Evolutionary conservation across 2,113 vertebrate species (phyloP).

Genomic region (Petaurus breviceps): DNA sequence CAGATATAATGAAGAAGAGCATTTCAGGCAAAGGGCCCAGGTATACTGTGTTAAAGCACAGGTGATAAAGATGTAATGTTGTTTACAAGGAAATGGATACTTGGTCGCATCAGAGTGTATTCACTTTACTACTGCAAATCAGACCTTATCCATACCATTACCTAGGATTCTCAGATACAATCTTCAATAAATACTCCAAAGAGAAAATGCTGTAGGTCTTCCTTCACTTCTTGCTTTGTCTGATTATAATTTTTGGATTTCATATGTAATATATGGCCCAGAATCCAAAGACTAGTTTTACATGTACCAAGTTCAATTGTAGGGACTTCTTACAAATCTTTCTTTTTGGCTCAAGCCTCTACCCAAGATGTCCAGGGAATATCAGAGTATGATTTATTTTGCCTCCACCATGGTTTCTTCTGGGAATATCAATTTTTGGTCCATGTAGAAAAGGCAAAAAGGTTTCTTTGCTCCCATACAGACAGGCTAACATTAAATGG

Average conservation of each 20-base stretch:
- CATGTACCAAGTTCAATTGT: background rate
- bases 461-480: background rate
- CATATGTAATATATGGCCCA: background rate
- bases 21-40: background rate
- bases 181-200: background rate
- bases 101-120: background rate
- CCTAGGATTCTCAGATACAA: background rate
- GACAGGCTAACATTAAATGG: background rate
- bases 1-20: background rate
- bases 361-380: background rate
- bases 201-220: background rate
- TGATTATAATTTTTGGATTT: background rate
- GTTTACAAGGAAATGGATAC: background rate
- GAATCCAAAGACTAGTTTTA: background rate
- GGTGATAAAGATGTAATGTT: background rate
- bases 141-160: background rate
- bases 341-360: background rate
- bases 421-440: background rate
- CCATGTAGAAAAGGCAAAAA: background rate
- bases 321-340: background rate
- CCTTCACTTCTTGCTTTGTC: background rate
- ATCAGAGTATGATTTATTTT: background rate
- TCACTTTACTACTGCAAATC: background rate
- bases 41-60: background rate
- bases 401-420: background rate